A percentile compares a stretch with the other conserved stretches of the same genome.
These are phyloP conservation scores for Gephyroberyx darwinii DNA, from an alignment of 2,797 vertebrate genomes.

Conservation along the genomic window DNA sequence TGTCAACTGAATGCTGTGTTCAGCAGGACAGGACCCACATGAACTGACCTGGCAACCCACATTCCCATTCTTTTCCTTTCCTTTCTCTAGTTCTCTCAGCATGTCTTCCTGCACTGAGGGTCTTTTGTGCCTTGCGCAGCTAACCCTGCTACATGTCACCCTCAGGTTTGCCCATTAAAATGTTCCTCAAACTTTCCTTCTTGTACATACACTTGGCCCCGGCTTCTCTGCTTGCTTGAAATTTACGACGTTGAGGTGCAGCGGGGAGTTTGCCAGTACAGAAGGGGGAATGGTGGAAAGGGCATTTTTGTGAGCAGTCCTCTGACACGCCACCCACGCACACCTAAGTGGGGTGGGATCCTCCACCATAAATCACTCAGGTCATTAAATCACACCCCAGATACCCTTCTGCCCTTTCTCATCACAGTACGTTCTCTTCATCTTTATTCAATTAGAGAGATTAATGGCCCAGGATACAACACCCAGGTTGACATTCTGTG, in stretches of 20 bases:
- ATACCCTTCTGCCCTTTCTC: constrained; percentile 76
- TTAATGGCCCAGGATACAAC: constrained; percentile 64
- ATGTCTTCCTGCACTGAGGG: neutral
- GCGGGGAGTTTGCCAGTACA: constrained; percentile 37
- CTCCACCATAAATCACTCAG: constrained; percentile 72
- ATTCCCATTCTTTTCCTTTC: neutral
- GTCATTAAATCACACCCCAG: constrained; percentile 73
- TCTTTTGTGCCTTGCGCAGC: constrained; percentile 13
- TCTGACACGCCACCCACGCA: constrained; percentile 73
- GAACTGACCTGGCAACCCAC: constrained; percentile 23
- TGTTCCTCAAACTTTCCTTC: constrained; percentile 40
- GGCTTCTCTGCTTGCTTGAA: constrained; percentile 36
- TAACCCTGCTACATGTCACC: constrained; percentile 23
- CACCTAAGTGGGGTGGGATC: constrained; percentile 64
- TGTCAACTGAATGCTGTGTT: constrained; percentile 60
- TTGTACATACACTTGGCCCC: neutral
- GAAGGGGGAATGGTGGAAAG: constrained; percentile 50
- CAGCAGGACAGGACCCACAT: constrained; percentile 38
- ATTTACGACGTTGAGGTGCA: constrained; percentile 62
- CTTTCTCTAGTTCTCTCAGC: neutral
- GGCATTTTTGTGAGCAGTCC: constrained; percentile 70
- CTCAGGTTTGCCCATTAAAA: constrained; percentile 13
- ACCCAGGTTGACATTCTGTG: constrained; percentile 62
- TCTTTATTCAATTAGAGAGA: constrained; percentile 77
- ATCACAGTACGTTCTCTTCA: constrained; percentile 68